Base-by-base conservation (phyloP, 2,113 vertebrate genomes). In the Amia ocellicauda region DNA sequence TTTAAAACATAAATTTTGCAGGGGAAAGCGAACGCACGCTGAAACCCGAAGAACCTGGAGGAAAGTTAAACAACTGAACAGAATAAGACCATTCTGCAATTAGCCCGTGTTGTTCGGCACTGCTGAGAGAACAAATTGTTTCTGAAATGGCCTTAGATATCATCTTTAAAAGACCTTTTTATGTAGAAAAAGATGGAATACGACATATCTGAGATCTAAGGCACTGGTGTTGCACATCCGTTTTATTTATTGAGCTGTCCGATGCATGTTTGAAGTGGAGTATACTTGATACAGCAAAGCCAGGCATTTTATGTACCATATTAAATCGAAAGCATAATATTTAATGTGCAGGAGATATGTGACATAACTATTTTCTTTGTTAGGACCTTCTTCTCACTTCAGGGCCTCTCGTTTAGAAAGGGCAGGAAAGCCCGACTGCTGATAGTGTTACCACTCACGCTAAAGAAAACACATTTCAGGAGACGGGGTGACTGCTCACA, bases 141-240 rank as follows among this genome's bases (percentile, higher is more conserved):
- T 85, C 74, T 77, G 81, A 79, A 80, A 79, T 53, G 70, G 83
- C 85, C 84, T 73, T 78, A 90, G 87, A 87, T 87, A 95, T 94
- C 91, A 92, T 90, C 91, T 94, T 94, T 86, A 93, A 95, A 94
- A 93, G 90, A 77, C 72, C 74, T 88, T 90, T n/a, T 88, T 82
- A 88, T 83, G 85, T 85, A 75, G 75, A 73, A 53, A 78, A 85
- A 73, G 76, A 81, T 88, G 86, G 79, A 83, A 76, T 82, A 82
- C 83, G 87, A 83, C 86, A 86, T 80, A 43, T 78, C 73, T 79
- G 78, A 90, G 86, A 92, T 92, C 91, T 84, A 77, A 86, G 81
- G 83, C 79, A 67, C 77, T 79, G 87, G 78, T 84, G 77, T 88
- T 86, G 85, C 86, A 88, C 91, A 91, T 92, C 86, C 83, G 88